Evolutionary conservation across 2,797 vertebrate genomes (phyloP).

Genomic region (Botia kubotai): DNA sequence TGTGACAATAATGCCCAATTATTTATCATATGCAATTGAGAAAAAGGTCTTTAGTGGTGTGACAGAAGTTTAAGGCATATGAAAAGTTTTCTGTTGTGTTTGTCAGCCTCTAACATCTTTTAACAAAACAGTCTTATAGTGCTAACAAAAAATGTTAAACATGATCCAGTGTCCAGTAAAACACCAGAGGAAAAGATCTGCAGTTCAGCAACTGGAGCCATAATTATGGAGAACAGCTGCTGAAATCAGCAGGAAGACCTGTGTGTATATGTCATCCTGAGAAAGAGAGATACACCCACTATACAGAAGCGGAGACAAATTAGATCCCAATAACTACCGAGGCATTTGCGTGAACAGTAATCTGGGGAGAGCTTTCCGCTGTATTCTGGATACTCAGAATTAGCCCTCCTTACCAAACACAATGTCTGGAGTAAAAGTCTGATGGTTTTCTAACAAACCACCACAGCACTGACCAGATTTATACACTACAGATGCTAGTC

Average conservation of each 20-base stretch:
- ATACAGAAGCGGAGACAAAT: no score
- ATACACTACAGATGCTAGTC: no score
- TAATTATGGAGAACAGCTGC: constrained; percentile 82
- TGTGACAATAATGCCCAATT: no score
- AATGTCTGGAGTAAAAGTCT: no score
- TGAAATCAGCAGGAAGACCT: constrained; percentile 81
- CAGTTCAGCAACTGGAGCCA: constrained; percentile 79
- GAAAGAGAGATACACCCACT: constrained; percentile 45
- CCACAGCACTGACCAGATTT: no score
- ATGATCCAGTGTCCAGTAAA: constrained; percentile 62
- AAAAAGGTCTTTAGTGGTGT: constrained; percentile 8
- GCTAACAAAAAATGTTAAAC: constrained; percentile 56
- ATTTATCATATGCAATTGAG: not conserved
- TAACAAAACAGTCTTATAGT: constrained; percentile 57
- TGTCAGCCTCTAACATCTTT: constrained; percentile 36
- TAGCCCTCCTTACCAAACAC: no score
- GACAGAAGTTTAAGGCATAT: not conserved
- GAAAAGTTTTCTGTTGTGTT: constrained; percentile 33
- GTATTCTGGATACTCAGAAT: no score
- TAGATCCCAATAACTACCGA: no score
- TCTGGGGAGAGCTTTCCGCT: no score
- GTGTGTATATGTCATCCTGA: constrained; percentile 43
- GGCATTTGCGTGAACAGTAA: no score
- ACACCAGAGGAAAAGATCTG: constrained; percentile 76
- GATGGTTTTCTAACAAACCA: no score